Evolutionary conservation across 2,797 vertebrate genomes (phyloP).

Genomic region (Acanthurus lineatus): DNA sequence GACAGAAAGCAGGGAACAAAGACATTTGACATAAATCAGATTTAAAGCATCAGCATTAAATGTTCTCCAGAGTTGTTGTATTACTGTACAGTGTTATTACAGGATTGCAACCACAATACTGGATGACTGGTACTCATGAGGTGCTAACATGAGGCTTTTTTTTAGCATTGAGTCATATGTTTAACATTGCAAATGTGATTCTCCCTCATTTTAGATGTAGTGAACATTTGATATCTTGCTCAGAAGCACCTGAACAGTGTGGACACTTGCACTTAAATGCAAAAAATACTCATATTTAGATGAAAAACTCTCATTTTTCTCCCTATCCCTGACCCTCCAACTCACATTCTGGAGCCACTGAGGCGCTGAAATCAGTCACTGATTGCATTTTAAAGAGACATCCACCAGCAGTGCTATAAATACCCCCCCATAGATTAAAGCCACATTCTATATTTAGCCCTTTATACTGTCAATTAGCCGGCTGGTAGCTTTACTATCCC

Average conservation of each 20-base stretch:
- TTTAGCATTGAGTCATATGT: neutral
- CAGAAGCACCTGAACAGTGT: no score
- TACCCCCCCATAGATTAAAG: conserved; percentile 32
- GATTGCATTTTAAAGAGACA: conserved; percentile 29
- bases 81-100: no score
- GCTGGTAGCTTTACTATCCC: conserved; percentile 20
- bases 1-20: no score
- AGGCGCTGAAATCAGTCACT: neutral
- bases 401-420: conserved; percentile 17
- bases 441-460: conserved; percentile 32
- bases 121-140: neutral
- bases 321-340: neutral
- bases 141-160: neutral
- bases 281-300: neutral
- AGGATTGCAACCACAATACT: neutral
- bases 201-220: no score
- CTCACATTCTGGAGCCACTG: neutral
- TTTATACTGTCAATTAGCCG: conserved; percentile 45
- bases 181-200: no score
- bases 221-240: neutral
- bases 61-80: no score
- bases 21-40: no score
- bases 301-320: neutral
- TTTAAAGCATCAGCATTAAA: no score
- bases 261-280: neutral